Percentiles rank a stretch among this genome's conserved stretches.
Conservation (phyloP, 2,888 invertebrate species). For the Ennomos quercinarius region DNA sequence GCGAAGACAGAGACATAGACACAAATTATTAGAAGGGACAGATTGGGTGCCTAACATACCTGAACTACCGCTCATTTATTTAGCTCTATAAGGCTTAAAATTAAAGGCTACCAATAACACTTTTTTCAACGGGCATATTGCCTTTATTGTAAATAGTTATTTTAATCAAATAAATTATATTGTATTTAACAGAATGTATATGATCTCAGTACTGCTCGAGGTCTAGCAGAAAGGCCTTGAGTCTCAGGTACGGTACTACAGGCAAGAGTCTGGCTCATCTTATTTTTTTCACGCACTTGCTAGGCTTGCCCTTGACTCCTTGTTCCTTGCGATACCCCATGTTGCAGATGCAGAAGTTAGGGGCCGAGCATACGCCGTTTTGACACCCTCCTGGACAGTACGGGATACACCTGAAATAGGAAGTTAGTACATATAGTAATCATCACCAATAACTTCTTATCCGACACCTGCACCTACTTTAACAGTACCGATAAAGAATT, state of each 20-base stretch:
- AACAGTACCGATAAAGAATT: no score
- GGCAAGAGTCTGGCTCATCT: slow-evolving; percentile 47
- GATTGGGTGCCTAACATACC: no score
- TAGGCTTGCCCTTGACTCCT: slow-evolving; percentile 85
- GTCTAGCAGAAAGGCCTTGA: slow-evolving; percentile 1
- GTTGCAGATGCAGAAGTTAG: slow-evolving; percentile 90
- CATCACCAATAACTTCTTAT: no score
- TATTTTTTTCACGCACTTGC: slow-evolving; percentile 82
- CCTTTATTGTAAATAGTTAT: no score
- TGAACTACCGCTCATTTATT: no score
- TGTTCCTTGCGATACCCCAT: slow-evolving; percentile 88
- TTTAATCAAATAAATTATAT: no score
- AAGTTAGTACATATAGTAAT: no score
- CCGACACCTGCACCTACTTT: slow-evolving; percentile 7
- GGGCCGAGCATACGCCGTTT: slow-evolving; percentile 90
- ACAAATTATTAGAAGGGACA: no score
- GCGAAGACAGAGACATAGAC: no score
- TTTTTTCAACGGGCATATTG: no score
- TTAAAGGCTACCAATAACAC: no score
- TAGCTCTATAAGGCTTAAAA: no score
- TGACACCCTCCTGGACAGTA: slow-evolving; percentile 89
- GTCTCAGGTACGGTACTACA: slow-evolving; percentile 39
- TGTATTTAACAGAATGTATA: neutral
- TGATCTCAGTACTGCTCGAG: neutral
- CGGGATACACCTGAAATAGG: slow-evolving; percentile 79